Conservation (phyloP, 2,797 vertebrate genomes). For the Mormyrus hasselquistii region DNA sequence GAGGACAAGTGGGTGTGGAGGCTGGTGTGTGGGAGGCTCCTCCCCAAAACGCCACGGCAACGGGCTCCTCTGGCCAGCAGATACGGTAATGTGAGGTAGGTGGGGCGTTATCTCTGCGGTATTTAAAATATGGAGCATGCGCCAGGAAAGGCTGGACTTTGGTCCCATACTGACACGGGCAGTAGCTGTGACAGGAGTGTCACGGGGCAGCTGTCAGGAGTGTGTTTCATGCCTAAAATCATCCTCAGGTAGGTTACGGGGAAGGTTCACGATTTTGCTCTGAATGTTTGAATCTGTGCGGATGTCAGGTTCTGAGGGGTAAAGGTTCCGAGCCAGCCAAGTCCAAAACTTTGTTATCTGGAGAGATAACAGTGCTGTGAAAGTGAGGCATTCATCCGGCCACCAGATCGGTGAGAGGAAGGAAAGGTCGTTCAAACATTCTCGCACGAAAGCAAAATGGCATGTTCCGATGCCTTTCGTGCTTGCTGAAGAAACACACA, state of each 20-base stretch:
- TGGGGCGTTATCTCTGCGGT: not conserved
- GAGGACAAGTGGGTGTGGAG: not conserved
- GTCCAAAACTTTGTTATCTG: not conserved
- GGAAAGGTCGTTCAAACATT: not conserved
- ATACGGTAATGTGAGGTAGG: not conserved
- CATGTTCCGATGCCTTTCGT: not conserved
- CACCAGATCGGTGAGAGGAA: not conserved
- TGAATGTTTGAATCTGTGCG: not conserved
- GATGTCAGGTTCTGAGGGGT: not conserved
- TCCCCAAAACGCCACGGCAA: not conserved
- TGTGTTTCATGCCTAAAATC: not conserved
- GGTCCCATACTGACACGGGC: conserved; percentile 18
- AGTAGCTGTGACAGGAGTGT: not conserved
- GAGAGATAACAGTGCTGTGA: not conserved
- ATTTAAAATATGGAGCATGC: conserved; percentile 9
- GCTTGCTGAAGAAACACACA: not conserved
- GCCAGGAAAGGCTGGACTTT: conserved; percentile 47
- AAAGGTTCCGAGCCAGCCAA: not conserved
- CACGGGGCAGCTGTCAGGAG: not conserved
- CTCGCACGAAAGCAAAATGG: not conserved
- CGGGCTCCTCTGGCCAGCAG: not conserved
- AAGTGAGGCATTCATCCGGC: not conserved
- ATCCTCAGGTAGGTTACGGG: not conserved
- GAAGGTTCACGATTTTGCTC: not conserved
- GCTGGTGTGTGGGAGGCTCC: not conserved